Conservation (phyloP, 1,140 invertebrate genomes). For the Aethina tumida region DNA sequence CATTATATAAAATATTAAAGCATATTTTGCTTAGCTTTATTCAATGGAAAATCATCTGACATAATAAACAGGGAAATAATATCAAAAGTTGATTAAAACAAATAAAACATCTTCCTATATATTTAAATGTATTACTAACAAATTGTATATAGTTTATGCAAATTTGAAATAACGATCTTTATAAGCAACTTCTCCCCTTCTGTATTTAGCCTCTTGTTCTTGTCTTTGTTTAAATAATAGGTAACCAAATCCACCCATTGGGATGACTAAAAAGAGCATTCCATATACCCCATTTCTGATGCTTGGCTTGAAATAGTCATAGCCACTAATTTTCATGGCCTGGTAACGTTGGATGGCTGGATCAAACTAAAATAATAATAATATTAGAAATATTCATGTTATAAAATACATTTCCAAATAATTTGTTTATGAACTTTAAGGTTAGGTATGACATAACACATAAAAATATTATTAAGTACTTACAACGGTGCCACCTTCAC, state of each 20-base stretch:
- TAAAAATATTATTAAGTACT: constrained; percentile 24
- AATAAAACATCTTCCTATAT: background rate
- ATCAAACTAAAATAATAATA: constrained; percentile 60
- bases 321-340: constrained; percentile 52
- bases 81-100: too few relatives aligned
- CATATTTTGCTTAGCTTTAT: too few relatives aligned
- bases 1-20: too few relatives aligned
- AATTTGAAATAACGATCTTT: constrained; percentile 56
- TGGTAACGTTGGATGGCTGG: constrained; percentile 56
- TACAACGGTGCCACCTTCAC: constrained; percentile 50
- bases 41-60: too few relatives aligned
- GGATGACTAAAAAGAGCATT: constrained; percentile 44
- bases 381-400: constrained; percentile 6
- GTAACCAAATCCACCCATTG: constrained; percentile 45
- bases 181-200: constrained; percentile 61
- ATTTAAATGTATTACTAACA: background rate
- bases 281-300: constrained; percentile 44
- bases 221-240: constrained; percentile 43
- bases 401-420: background rate
- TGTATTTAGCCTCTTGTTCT: constrained; percentile 43
- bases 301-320: constrained; percentile 58
- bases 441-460: constrained; percentile 21
- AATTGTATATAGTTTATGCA: constrained; percentile 18
- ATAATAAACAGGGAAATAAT: too few relatives aligned
- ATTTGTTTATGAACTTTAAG: constrained; percentile 4